These are phyloP conservation scores for Piprites chloris DNA, from an alignment of 2,113 vertebrate species.

Conservation along the genomic window DNA sequence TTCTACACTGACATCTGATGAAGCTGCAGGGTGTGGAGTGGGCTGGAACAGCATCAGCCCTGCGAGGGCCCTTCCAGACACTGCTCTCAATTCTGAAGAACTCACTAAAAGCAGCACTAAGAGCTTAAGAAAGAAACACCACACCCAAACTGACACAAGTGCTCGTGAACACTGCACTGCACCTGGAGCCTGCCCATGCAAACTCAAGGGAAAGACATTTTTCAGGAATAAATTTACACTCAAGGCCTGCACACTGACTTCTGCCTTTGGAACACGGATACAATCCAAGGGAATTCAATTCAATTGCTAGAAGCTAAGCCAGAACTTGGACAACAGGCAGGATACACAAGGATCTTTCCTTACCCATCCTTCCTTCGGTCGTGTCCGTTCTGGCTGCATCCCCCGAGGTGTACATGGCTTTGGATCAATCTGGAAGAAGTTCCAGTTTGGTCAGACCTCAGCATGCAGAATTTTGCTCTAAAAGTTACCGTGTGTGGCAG, in stretches of 20 bases:
- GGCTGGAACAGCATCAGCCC: neutral
- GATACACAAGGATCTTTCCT: slow-evolving; percentile 40
- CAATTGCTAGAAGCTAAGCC: neutral
- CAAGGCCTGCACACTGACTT: neutral
- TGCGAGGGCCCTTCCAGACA: neutral
- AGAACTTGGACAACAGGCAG: neutral
- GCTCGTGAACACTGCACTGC: accelerated
- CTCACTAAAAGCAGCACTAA: neutral
- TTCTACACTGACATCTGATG: neutral
- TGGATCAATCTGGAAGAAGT: slow-evolving; percentile 89
- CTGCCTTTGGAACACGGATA: neutral
- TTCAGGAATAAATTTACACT: neutral
- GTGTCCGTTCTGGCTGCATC: slow-evolving; percentile 96
- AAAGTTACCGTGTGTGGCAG: neutral
- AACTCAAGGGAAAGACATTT: neutral
- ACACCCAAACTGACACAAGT: neutral
- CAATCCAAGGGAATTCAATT: neutral
- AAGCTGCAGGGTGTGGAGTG: neutral
- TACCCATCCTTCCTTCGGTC: slow-evolving; percentile 97
- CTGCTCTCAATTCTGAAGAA: neutral
- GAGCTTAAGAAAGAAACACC: neutral
- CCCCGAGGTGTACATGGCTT: slow-evolving; percentile 98
- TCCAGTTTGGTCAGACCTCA: slow-evolving; percentile 24
- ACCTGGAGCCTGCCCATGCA: neutral
- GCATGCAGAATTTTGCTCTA: neutral